Percentiles rank a stretch among this genome's conserved stretches.
Conservation (phyloP, 1,140 invertebrate species). For the Muscidifurax raptorellus region DNA sequence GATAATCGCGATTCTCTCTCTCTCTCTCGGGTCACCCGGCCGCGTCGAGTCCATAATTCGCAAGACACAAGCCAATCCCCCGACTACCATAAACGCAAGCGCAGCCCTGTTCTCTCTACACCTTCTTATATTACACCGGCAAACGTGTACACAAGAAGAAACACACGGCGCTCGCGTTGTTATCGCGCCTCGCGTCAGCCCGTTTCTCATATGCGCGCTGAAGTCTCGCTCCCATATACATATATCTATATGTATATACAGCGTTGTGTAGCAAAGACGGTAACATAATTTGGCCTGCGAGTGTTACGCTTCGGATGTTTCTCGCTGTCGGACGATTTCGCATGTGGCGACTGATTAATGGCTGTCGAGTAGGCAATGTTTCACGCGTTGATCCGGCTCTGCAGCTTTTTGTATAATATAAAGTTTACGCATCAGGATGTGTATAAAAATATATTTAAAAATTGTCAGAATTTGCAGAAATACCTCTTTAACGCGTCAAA, state of each 20-base stretch:
- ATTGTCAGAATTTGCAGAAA: no score
- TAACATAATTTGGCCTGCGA: constrained; percentile 9
- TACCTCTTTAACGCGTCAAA: no score
- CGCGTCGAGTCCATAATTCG: not conserved
- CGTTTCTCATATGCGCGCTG: not conserved
- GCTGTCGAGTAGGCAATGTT: not conserved
- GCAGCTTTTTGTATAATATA: not conserved
- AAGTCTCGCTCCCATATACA: not conserved
- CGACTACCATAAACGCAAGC: not conserved
- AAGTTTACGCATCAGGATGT: not conserved
- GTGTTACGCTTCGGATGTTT: constrained; percentile 8
- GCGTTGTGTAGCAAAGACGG: not conserved
- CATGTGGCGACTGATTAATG: not conserved
- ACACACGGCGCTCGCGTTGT: not conserved
- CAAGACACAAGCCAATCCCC: not conserved
- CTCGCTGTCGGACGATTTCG: no score
- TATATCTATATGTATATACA: not conserved
- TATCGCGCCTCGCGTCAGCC: not conserved
- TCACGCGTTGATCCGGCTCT: no score
- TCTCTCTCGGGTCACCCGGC: not conserved
- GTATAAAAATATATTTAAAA: not conserved
- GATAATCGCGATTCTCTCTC: not conserved
- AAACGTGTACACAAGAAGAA: not conserved
- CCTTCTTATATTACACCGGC: not conserved
- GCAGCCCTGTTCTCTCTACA: not conserved